Evolutionary conservation across 2,113 vertebrate species (phyloP).

Genomic region (Muscicapa adusta): DNA sequence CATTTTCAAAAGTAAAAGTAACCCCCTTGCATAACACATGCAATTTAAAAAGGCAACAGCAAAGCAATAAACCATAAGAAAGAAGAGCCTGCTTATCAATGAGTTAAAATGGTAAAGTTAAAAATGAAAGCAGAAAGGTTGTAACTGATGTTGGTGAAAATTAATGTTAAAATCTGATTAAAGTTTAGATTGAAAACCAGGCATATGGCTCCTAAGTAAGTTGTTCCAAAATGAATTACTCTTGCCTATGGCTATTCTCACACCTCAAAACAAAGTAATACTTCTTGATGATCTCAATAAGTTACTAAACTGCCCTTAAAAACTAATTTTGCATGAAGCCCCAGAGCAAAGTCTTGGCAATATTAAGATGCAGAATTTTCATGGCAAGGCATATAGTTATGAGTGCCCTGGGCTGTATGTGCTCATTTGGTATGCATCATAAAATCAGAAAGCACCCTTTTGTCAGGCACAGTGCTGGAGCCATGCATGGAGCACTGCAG

Average conservation of each 20-base stretch:
- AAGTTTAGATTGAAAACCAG: slow-evolving; percentile 69
- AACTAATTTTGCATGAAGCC: slow-evolving; percentile 82
- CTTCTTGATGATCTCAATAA: slow-evolving; percentile 81
- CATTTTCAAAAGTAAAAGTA: slow-evolving; percentile 27
- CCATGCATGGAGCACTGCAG: slow-evolving; percentile 14
- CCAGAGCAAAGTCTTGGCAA: slow-evolving; percentile 74
- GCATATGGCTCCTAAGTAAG: slow-evolving; percentile 69
- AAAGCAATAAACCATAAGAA: slow-evolving; percentile 21
- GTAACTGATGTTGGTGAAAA: slow-evolving; percentile 43
- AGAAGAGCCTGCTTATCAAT: slow-evolving; percentile 1
- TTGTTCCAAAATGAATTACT: slow-evolving; percentile 74
- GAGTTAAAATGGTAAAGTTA: slow-evolving; percentile 38
- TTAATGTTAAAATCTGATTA: slow-evolving; percentile 72
- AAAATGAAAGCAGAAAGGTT: slow-evolving; percentile 31
- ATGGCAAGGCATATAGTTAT: slow-evolving; percentile 72
- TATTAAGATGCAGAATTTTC: slow-evolving; percentile 76
- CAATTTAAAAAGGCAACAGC: slow-evolving; percentile 19
- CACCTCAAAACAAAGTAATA: slow-evolving; percentile 78
- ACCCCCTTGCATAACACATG: not conserved
- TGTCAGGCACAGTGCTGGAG: slow-evolving; percentile 67
- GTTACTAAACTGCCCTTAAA: slow-evolving; percentile 83
- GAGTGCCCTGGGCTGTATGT: slow-evolving; percentile 68
- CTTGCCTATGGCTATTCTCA: slow-evolving; percentile 72
- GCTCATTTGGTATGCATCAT: slow-evolving; percentile 82
- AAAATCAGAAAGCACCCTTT: slow-evolving; percentile 73